phyloP scores from a whole-genome alignment of 2,113 vertebrate species.

The Gorilla gorilla region DNA sequence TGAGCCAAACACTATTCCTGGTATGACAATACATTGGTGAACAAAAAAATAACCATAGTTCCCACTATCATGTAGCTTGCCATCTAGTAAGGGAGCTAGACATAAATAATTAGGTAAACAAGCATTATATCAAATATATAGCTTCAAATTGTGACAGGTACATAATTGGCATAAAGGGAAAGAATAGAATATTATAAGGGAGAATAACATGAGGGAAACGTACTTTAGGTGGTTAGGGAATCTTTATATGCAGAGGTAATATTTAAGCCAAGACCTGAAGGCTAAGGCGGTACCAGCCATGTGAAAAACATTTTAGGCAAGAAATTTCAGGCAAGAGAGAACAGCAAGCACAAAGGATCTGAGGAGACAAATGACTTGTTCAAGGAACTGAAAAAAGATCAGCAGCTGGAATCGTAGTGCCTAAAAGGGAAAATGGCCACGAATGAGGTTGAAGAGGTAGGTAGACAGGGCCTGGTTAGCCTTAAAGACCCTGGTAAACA shows the following conservation, averaged over 20 bases:
- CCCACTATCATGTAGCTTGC: background rate
- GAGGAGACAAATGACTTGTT: background rate
- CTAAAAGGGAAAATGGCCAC: background rate
- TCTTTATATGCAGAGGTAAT: background rate
- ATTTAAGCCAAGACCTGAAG: background rate
- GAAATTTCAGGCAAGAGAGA: background rate
- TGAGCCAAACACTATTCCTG: background rate
- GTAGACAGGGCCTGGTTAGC: background rate
- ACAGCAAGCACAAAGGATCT: background rate
- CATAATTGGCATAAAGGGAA: background rate
- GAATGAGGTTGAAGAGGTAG: background rate
- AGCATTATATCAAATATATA: background rate
- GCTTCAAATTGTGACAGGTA: background rate
- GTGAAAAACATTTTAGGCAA: background rate
- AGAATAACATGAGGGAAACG: background rate
- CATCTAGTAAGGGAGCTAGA: background rate
- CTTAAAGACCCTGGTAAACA: background rate
- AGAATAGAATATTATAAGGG: background rate
- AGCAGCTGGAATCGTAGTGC: background rate
- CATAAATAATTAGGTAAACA: background rate
- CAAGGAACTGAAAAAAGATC: background rate
- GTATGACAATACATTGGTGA: background rate
- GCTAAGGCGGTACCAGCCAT: background rate
- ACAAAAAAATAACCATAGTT: background rate
- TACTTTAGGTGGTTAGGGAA: background rate